Base-by-base conservation (phyloP, 2,888 invertebrate genomes). In the Oscheius sp. region DNA sequence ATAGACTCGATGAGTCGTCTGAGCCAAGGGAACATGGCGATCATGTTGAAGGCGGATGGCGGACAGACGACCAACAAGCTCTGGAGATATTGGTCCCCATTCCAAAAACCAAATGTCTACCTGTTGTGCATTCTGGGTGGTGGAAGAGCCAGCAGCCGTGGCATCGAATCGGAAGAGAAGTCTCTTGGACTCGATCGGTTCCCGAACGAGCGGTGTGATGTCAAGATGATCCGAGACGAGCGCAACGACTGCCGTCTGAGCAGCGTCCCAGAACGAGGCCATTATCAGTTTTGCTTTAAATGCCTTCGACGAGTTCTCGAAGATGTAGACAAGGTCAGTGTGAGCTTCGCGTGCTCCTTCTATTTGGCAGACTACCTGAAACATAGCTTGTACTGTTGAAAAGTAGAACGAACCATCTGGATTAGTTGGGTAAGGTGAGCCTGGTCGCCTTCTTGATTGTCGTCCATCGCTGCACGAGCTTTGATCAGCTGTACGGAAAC, bases 1-100 rank as follows among this genome's bases (percentile, higher is more conserved):
- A 96, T 93, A 90, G 96, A 94, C 73, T 93, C 93, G 79, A 95
- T 93, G 84, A 96, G 94, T 76, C 92, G 92, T 91, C 94, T 93
- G 76, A 96, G 91, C 1, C 95, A 93, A 60, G 94, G 93, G 90
- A 94, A 94, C 74, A 95, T 93, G 42, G 93, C 93, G 89, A 90
- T 90, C 62, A 92, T 90, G 81, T 92, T 92, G 83, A 89, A 90
- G 4, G 93, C 92, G 83, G 89, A 88, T 4, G 91, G 91, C 73
- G 90, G 89, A 80, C 95, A 94, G 70, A 96, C 82, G 1, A 86
- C 80, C 2, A 80, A 73, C 58, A 81, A 76, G 68, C 79, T 77
- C 85, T 87, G 76, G 60, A 84, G 76, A 47, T 32, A 32, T 11
- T 0, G 3, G 7, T 5, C 42, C 7, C 4, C 3, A 42, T 42